Conservation (phyloP, 2,888 invertebrate genomes). For the Aquatica leii region DNA sequence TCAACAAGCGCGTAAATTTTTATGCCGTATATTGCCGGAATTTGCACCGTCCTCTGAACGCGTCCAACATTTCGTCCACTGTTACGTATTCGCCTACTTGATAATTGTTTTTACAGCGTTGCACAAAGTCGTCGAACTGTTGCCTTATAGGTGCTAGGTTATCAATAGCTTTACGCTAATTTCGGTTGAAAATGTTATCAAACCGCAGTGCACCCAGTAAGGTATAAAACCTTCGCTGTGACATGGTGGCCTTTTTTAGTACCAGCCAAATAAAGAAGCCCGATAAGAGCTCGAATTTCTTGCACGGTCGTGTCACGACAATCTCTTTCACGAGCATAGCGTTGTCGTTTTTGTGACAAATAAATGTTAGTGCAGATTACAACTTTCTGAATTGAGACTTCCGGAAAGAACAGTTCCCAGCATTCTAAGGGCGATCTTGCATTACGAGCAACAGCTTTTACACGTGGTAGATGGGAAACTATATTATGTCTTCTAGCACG, state of each 20-base stretch:
- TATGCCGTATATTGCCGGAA: too few relatives aligned
- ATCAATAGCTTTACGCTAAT: slow-evolving; percentile 14
- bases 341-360: not conserved
- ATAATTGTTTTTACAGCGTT: too few relatives aligned
- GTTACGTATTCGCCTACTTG: too few relatives aligned
- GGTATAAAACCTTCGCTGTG: not conserved
- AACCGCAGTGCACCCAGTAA: slow-evolving; percentile 2
- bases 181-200: slow-evolving; percentile 5
- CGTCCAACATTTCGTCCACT: too few relatives aligned
- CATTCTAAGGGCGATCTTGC: not conserved
- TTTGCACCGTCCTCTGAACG: too few relatives aligned
- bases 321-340: slow-evolving; percentile 18
- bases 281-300: slow-evolving; percentile 1
- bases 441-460: not conserved
- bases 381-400: slow-evolving; percentile 4
- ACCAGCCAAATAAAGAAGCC: slow-evolving; percentile 7
- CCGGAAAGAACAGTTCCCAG: not conserved
- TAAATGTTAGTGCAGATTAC: slow-evolving; percentile 5
- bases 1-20: too few relatives aligned
- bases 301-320: slow-evolving; percentile 12
- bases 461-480: slow-evolving; percentile 7
- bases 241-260: not conserved
- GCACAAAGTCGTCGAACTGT: too few relatives aligned
- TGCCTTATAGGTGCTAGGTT: too few relatives aligned
- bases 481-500: not conserved